These are phyloP conservation scores for Creontiades dilutus DNA, from an alignment of 2,888 invertebrate species.

Conservation along the genomic window DNA sequence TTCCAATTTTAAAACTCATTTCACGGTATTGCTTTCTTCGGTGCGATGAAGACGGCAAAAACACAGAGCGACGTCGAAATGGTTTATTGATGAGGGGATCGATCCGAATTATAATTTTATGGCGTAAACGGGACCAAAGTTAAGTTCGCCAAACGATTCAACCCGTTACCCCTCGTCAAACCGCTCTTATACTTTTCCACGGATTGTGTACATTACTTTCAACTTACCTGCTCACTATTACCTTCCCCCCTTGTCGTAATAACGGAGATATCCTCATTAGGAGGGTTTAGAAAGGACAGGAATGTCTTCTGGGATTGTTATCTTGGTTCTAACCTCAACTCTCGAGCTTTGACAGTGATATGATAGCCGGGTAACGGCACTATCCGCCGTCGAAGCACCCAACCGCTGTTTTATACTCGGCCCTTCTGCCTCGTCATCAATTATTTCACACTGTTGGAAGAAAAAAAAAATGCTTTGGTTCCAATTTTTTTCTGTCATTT, in stretches of 20 bases:
- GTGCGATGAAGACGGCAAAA: background rate
- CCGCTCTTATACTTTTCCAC: too few species aligned
- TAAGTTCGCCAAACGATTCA: background rate
- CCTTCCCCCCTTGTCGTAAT: background rate
- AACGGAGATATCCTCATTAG: slow-evolving; percentile 32
- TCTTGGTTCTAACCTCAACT: slow-evolving; percentile 43
- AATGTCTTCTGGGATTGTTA: slow-evolving; percentile 25
- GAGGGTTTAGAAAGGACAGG: slow-evolving; percentile 8
- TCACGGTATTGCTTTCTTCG: background rate
- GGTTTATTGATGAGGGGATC: background rate
- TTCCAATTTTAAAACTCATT: too few species aligned
- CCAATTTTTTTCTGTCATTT: background rate
- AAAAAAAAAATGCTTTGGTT: background rate
- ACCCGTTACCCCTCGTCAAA: background rate
- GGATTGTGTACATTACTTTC: background rate
- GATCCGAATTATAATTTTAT: background rate
- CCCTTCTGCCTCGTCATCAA: slow-evolving; percentile 2
- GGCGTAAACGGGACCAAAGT: background rate
- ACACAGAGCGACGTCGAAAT: background rate
- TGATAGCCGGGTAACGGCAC: slow-evolving; percentile 24
- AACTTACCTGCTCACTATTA: background rate
- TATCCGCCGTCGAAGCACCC: background rate
- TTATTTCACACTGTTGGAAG: background rate
- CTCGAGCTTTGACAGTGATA: slow-evolving; percentile 8
- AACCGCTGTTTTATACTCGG: slow-evolving; percentile 13